Evolutionary conservation across 2,113 vertebrate genomes (phyloP).

Genomic region (Isurus oxyrinchus): DNA sequence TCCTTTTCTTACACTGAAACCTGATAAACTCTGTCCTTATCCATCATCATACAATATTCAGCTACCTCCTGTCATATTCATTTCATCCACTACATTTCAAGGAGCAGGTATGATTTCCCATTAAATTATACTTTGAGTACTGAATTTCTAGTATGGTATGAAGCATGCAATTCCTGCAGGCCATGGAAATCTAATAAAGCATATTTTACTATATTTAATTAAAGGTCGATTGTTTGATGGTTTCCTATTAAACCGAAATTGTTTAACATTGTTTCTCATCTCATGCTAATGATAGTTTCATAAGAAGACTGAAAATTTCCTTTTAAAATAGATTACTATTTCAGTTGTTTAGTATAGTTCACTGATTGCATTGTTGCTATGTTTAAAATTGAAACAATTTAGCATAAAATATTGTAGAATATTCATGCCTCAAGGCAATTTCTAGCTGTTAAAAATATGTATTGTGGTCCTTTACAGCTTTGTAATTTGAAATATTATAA

Average conservation of each 20-base stretch:
- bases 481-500: not conserved
- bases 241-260: constrained; percentile 3
- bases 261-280: not conserved
- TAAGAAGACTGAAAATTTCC: not conserved
- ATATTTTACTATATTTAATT: constrained; percentile 1
- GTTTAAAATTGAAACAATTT: not conserved
- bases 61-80: not conserved
- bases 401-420: not conserved
- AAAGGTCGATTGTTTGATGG: constrained; percentile 21
- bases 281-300: not conserved
- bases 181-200: constrained; percentile 3
- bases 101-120: not conserved
- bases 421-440: not conserved
- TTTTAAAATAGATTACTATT: not conserved
- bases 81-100: not conserved
- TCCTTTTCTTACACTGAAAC: constrained; percentile 9
- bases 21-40: not conserved
- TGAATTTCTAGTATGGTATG: not conserved
- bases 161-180: constrained; percentile 3
- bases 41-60: constrained; percentile 14
- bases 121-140: not conserved
- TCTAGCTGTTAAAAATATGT: not conserved
- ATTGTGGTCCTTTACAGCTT: not conserved
- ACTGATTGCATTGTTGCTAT: not conserved
- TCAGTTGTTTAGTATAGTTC: not conserved